Evolutionary conservation across 2,797 vertebrate species (phyloP), one percentile per base, ranked within the genome.

Genomic region (Kryptopterus vitreolus): DNA sequence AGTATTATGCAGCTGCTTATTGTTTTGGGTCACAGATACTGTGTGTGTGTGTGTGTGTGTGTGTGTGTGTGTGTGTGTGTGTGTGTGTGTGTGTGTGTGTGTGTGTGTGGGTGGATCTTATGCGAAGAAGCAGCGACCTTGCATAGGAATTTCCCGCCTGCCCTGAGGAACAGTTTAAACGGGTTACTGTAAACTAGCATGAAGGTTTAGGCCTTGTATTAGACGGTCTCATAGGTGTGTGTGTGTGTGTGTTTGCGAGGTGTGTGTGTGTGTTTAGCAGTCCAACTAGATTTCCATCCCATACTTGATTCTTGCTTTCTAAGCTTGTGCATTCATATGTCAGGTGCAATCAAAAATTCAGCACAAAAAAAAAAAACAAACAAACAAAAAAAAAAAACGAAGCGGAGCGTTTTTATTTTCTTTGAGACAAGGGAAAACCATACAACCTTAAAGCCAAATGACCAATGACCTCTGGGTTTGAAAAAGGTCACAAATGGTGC

Each of bases 371-470:
- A 43, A 43, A 38, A 38, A n/a, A n/a, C n/a, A n/a, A n/a, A n/a
- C n/a, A n/a, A n/a, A n/a, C n/a, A n/a, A n/a, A n/a, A 38, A 43
- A 43, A 43, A 43, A 43, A 43, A 85, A 76, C 74, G 72, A 77
- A 75, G 80, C 70, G 63, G 57, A 76, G 65, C 50, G 50, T 61
- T 79, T 33, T 16, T 76, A 46, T 58, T 70, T 55, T 61, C 38
- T 71, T 73, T 74, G 72, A 78, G 48, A 83, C 77, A 85, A 85
- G 86, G 86, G 84, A 87, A 87, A 87, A 87, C 86, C 85, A 69
- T 82, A 81, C 80, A 82, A 87, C 86, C 86, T 87, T 87, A 87
- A n/a, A 87, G 84, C 86, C 86, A 87, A 86, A 87, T 75, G 85
- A 86, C 81, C 81, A 82, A 38, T 74, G 82, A 82, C 86, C 86